Conservation (phyloP, 2,797 vertebrate genomes). For the Brachyrhaphis roseni region DNA sequence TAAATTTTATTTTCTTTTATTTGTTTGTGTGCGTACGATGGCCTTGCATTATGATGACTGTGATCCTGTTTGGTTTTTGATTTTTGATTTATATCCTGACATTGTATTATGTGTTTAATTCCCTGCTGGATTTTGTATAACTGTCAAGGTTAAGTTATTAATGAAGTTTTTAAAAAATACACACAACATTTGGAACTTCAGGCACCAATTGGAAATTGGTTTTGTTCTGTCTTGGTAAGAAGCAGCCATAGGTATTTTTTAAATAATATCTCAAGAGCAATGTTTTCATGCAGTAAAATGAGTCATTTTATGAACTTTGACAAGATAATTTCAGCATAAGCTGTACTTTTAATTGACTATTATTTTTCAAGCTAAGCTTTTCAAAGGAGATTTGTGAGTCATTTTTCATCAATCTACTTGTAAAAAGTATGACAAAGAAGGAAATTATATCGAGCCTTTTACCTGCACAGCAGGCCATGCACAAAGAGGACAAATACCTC, state of each 20-base stretch:
- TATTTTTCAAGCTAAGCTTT: background rate
- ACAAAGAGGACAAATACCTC: background rate
- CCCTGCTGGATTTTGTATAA: no score
- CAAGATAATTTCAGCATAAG: background rate
- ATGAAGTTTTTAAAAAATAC: no score
- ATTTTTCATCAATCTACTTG: background rate
- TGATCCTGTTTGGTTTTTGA: no score
- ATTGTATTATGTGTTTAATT: no score
- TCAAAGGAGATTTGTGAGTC: background rate
- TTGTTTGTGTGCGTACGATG: no score
- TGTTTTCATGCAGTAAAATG: conserved; percentile 10
- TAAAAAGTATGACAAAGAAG: conserved; percentile 5
- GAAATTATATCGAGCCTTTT: background rate
- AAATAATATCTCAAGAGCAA: conserved; percentile 9
- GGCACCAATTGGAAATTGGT: conserved; percentile 38
- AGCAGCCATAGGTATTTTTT: conserved; percentile 9
- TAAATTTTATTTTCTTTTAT: no score
- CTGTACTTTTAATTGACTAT: background rate
- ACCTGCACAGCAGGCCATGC: background rate
- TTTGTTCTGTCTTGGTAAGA: conserved; percentile 36
- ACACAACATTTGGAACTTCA: conserved; percentile 9
- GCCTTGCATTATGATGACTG: no score
- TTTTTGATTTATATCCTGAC: no score
- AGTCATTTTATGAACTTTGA: background rate
- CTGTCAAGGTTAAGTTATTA: no score